These are phyloP conservation scores for Fulmarus glacialis DNA, from an alignment of 2,113 vertebrate genomes.

Conservation along the genomic window DNA sequence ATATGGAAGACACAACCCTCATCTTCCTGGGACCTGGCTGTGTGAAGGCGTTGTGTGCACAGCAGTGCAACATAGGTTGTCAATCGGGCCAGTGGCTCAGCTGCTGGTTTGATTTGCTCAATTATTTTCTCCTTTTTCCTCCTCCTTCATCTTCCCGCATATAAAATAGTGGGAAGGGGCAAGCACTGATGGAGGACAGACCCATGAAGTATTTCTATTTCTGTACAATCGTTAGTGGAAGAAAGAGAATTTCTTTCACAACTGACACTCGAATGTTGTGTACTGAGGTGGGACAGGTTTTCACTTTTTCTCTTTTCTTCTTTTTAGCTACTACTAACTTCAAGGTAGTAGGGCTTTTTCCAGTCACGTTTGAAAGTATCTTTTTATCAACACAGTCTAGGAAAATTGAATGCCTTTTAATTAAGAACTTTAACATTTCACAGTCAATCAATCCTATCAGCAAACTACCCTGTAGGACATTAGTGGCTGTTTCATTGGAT, in stretches of 20 bases:
- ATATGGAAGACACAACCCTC: neutral
- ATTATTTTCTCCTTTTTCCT: neutral
- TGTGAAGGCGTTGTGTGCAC: neutral
- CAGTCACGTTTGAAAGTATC: neutral
- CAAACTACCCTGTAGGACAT: neutral
- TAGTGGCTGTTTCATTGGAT: neutral
- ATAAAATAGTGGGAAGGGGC: neutral
- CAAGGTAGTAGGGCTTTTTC: neutral
- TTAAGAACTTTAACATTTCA: neutral
- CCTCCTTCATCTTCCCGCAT: neutral
- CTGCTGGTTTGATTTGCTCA: neutral
- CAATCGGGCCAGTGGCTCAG: neutral
- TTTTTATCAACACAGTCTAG: neutral
- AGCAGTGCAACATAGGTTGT: fast-evolving
- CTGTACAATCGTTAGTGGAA: neutral
- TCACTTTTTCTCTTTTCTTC: neutral
- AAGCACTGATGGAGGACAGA: neutral
- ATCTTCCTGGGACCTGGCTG: neutral
- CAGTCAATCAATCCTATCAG: neutral
- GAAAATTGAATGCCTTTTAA: neutral
- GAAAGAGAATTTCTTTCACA: neutral
- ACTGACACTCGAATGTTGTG: neutral
- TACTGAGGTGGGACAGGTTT: neutral
- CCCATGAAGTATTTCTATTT: neutral
- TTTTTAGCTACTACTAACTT: neutral